Evolutionary conservation across 2,113 vertebrate species (phyloP), one percentile per base, ranked within the genome.

Genomic region (Cinclus mexicanus): DNA sequence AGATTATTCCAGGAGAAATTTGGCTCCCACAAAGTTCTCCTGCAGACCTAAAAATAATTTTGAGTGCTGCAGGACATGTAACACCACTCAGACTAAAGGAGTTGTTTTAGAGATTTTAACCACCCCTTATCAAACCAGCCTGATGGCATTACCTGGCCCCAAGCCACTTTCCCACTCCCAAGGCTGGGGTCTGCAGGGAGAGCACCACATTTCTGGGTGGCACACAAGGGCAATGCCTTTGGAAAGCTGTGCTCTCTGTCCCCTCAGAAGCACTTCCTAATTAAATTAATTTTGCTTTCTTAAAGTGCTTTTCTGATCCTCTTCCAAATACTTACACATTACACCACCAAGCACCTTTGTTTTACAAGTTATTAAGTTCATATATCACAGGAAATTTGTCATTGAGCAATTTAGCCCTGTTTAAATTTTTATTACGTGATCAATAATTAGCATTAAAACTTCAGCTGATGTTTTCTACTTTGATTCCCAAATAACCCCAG

Each of bases 1-100:
- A 85, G 67, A 87, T 95, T 94, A 97, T 80, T 95, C 82, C 87
- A 77, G 44, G 50, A 93, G 78, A 93, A 85, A 85, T 72, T 83
- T 76, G 71, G 75, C 93, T 96, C 67, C 70, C 67, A 91, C 41
- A 61, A 91, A 91, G 28, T 72, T 79, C 57, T 89, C 56, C 53
- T 44, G 50, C 65, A 84, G 60, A 85, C 72, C 87, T 85, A 89
- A 91, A 95, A 85, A 93, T 60, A 78, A 70, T 75, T 78, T 81
- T 0, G 17, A 93, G 68, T 65, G 56, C 68, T 86, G 76, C 68
- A 90, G 52, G 83, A 93, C 59, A 55, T 21, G 68, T 70, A 93
- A 83, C 9, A 19, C 76, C 56, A 77, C 79, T 94, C 46, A 56
- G 65, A 49, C 76, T 63, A 46, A 60, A 83, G 68, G 33, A 92